Evolutionary conservation across 2,888 invertebrate species (phyloP).

Genomic region (Mactromeris polynyma): DNA sequence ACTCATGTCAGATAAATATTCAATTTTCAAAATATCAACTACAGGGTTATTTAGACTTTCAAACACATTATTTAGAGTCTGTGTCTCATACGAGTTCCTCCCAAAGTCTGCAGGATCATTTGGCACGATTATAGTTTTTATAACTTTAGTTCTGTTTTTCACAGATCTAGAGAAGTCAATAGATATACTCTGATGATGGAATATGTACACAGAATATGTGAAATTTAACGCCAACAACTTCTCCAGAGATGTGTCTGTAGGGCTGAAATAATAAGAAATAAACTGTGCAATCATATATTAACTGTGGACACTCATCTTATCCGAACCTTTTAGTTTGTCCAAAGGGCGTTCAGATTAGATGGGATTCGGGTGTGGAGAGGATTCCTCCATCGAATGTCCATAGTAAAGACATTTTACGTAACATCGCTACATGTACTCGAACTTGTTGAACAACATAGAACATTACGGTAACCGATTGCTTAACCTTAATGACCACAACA

Average conservation of each 20-base stretch:
- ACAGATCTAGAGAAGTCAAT: slow-evolving; percentile 55
- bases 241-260: slow-evolving; percentile 81
- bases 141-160: slow-evolving; percentile 72
- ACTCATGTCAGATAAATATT: slow-evolving; percentile 70
- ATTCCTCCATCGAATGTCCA: too few species aligned
- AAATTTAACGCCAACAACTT: slow-evolving; percentile 78
- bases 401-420: too few species aligned
- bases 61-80: slow-evolving; percentile 83
- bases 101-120: slow-evolving; percentile 85
- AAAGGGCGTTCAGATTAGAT: too few species aligned
- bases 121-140: slow-evolving; percentile 80
- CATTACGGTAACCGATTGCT: too few species aligned
- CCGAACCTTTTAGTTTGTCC: too few species aligned
- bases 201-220: slow-evolving; percentile 77
- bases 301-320: too few species aligned
- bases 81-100: slow-evolving; percentile 83
- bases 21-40: slow-evolving; percentile 82
- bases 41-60: slow-evolving; percentile 71
- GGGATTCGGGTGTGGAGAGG: too few species aligned
- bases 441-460: too few species aligned
- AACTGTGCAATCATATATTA: not conserved
- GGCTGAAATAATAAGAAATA: slow-evolving; percentile 72
- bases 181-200: slow-evolving; percentile 71
- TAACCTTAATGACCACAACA: too few species aligned
- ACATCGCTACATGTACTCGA: too few species aligned